Percentiles rank a stretch among this genome's conserved stretches.
Evolutionary conservation across 2,888 invertebrate species (phyloP).

Genomic region (Cremastinae sp.): DNA sequence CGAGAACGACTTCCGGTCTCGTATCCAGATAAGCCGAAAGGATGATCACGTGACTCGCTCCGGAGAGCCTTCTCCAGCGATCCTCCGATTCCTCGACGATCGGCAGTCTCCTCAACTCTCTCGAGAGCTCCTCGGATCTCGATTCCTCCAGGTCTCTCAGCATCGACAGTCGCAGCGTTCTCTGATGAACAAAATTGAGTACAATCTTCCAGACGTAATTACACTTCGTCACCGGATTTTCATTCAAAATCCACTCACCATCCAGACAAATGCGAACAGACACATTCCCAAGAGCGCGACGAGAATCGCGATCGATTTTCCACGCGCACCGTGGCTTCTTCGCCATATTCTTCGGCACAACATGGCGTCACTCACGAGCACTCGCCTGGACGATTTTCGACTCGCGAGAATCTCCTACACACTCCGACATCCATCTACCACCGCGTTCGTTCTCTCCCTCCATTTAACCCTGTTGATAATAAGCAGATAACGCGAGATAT

Average conservation of each 20-base stretch:
- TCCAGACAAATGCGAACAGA: slow-evolving; percentile 23
- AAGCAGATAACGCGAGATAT: too few relatives aligned
- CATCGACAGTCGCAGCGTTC: slow-evolving; percentile 36
- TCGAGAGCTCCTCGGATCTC: slow-evolving; percentile 47
- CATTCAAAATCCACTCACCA: slow-evolving; percentile 36
- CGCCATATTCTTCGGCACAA: slow-evolving; percentile 10
- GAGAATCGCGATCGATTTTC: slow-evolving; percentile 18
- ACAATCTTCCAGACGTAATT: background rate
- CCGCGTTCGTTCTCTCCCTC: too few relatives aligned
- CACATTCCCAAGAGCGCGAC: background rate
- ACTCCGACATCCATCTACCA: background rate
- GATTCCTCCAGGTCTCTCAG: slow-evolving; percentile 53
- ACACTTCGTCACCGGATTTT: too few relatives aligned
- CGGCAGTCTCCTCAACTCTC: slow-evolving; percentile 46
- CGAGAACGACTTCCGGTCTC: slow-evolving; percentile 66
- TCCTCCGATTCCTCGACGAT: slow-evolving; percentile 45
- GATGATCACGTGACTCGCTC: slow-evolving; percentile 48
- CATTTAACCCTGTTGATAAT: background rate
- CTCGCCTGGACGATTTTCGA: too few relatives aligned
- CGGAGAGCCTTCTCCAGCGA: slow-evolving; percentile 52
- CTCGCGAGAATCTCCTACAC: too few relatives aligned
- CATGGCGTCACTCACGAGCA: too few relatives aligned
- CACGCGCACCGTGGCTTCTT: slow-evolving; percentile 1
- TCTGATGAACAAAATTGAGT: slow-evolving; percentile 29
- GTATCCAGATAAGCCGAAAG: slow-evolving; percentile 67